These are phyloP conservation scores for Bactericera cockerelli DNA, from an alignment of 1,140 invertebrate genomes.

Conservation along the genomic window DNA sequence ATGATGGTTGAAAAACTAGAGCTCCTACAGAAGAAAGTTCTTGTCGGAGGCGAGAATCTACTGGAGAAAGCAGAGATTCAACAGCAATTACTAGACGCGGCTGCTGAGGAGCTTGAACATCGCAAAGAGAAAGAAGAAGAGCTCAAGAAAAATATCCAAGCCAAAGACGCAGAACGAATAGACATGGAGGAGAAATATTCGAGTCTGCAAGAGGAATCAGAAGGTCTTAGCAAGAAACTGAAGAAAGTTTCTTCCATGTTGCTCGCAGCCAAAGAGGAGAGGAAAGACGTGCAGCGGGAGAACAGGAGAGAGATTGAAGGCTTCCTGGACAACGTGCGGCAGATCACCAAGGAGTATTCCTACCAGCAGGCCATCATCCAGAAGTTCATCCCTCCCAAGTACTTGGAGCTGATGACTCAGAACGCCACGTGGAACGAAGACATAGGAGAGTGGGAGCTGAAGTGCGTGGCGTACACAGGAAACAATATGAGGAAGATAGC, in stretches of 20 bases:
- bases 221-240: conserved; percentile 82
- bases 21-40: conserved; percentile 84
- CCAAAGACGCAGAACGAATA: conserved; percentile 78
- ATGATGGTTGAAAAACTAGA: conserved; percentile 46
- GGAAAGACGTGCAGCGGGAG: conserved; percentile 79
- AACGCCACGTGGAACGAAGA: conserved; percentile 96
- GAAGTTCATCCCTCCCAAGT: conserved; percentile 82
- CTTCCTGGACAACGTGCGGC: conserved; percentile 77
- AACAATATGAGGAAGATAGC: conserved; percentile 83
- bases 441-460: conserved; percentile 94
- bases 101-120: conserved; percentile 76
- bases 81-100: conserved; percentile 75
- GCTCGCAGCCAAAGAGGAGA: conserved; percentile 67
- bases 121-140: conserved; percentile 66
- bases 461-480: conserved; percentile 95
- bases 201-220: conserved; percentile 81
- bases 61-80: conserved; percentile 94
- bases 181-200: conserved; percentile 95
- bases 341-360: conserved; percentile 78
- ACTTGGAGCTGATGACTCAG: conserved; percentile 80
- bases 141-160: conserved; percentile 59
- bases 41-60: conserved; percentile 96
- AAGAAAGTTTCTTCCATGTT: conserved; percentile 71
- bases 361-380: conserved; percentile 73
- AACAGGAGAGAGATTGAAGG: conserved; percentile 94